These are phyloP conservation scores for Himalopsyche phryganea DNA, from an alignment of 1,140 invertebrate species.

Conservation along the genomic window DNA sequence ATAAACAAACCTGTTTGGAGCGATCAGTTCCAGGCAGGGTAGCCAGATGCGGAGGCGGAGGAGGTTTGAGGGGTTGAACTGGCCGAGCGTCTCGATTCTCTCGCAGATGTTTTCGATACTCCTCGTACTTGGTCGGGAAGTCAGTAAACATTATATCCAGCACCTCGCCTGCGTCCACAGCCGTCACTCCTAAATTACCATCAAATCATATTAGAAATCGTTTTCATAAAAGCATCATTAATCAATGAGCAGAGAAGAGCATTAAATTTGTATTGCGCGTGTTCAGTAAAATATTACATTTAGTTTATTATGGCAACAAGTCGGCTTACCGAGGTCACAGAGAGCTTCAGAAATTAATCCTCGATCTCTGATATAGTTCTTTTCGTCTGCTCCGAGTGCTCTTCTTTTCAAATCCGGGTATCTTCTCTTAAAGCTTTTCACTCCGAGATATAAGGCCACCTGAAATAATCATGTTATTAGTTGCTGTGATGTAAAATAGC, in stretches of 20 bases:
- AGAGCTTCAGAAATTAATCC: constrained; percentile 86
- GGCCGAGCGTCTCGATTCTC: constrained; percentile 67
- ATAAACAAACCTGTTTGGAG: constrained; percentile 41
- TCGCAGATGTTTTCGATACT: constrained; percentile 79
- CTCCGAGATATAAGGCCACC: constrained; percentile 85
- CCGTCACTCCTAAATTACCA: constrained; percentile 71
- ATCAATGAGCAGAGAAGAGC: too few species aligned
- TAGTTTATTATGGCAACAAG: too few species aligned
- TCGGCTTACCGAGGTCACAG: constrained; percentile 76
- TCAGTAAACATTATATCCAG: constrained; percentile 92
- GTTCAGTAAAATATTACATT: too few species aligned
- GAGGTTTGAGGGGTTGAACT: constrained; percentile 38
- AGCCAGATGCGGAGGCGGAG: constrained; percentile 36
- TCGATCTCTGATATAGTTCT: constrained; percentile 80
- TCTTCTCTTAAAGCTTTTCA: constrained; percentile 93
- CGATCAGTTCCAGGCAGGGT: constrained; percentile 46
- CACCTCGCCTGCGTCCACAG: constrained; percentile 85
- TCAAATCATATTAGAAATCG: too few species aligned
- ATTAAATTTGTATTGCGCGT: too few species aligned
- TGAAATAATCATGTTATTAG: constrained; percentile 56
- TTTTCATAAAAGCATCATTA: too few species aligned
- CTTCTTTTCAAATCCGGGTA: constrained; percentile 87
- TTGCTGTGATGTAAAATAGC: background rate
- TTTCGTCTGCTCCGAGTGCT: constrained; percentile 83
- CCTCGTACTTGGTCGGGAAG: constrained; percentile 93